Conservation (phyloP, 2,888 invertebrate species). For the Brenthis ino region DNA sequence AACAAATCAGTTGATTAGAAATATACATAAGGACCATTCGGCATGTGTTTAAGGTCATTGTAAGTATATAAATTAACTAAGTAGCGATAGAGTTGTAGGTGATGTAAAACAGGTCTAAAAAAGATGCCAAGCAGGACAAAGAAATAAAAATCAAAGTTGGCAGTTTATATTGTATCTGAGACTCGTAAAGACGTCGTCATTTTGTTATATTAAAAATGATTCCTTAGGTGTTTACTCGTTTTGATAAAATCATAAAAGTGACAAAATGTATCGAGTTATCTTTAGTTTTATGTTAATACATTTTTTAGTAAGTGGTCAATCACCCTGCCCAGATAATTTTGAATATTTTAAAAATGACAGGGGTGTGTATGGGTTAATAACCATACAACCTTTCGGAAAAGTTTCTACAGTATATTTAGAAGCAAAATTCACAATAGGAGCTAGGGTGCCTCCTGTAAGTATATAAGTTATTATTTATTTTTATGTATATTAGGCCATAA, state of each 20-base stretch:
- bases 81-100: neutral
- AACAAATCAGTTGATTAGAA: too few relatives aligned
- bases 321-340: conserved; percentile 65
- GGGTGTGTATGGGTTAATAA: conserved; percentile 55
- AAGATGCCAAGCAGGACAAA: conserved; percentile 26
- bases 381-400: conserved; percentile 49
- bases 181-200: conserved; percentile 51
- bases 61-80: too few relatives aligned
- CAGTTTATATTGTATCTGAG: conserved; percentile 50
- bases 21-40: too few relatives aligned
- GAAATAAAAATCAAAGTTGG: conserved; percentile 25
- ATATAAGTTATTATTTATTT: neutral
- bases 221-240: conserved; percentile 9
- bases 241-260: conserved; percentile 16
- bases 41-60: too few relatives aligned
- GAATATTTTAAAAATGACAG: conserved; percentile 55
- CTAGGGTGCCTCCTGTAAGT: conserved; percentile 42
- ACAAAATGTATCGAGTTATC: conserved; percentile 44
- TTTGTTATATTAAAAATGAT: conserved; percentile 37
- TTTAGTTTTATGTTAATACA: conserved; percentile 48
- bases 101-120: conserved; percentile 9
- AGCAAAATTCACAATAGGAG: conserved; percentile 60
- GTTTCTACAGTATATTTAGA: conserved; percentile 50
- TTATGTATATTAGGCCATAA: neutral
- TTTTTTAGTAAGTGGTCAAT: conserved; percentile 52